Percentiles rank a stretch among this genome's conserved stretches.
phyloP scores from a whole-genome alignment of 1,140 invertebrate genomes.

The Ridgeia piscesae region DNA sequence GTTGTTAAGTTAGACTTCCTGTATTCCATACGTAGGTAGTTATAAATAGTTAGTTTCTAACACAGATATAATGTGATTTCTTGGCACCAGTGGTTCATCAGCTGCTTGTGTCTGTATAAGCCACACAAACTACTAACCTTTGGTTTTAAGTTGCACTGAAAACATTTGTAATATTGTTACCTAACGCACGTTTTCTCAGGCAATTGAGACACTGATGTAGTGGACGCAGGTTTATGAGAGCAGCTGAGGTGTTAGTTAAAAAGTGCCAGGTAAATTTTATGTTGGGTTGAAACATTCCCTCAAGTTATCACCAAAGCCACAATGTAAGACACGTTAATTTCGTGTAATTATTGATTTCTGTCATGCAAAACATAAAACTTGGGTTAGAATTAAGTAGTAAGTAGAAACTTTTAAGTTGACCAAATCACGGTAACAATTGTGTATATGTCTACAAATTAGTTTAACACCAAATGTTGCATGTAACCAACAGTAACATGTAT shows the following conservation, averaged over 20 bases:
- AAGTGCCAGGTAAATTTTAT: background rate
- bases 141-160: background rate
- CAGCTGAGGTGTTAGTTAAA: background rate
- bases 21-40: background rate
- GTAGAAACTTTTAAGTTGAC: background rate
- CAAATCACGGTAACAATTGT: background rate
- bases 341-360: background rate
- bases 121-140: background rate
- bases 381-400: background rate
- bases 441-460: background rate
- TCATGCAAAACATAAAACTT: background rate
- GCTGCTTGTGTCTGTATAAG: background rate
- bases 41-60: background rate
- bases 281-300: background rate
- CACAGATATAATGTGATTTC: background rate
- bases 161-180: background rate
- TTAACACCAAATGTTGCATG: background rate
- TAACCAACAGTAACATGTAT: background rate
- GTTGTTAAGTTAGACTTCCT: background rate
- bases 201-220: background rate
- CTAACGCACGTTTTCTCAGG: background rate
- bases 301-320: background rate
- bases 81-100: background rate
- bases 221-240: background rate
- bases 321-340: background rate